These are phyloP conservation scores for Scarus forsteni DNA, from an alignment of 2,797 vertebrate genomes.

Conservation along the genomic window DNA sequence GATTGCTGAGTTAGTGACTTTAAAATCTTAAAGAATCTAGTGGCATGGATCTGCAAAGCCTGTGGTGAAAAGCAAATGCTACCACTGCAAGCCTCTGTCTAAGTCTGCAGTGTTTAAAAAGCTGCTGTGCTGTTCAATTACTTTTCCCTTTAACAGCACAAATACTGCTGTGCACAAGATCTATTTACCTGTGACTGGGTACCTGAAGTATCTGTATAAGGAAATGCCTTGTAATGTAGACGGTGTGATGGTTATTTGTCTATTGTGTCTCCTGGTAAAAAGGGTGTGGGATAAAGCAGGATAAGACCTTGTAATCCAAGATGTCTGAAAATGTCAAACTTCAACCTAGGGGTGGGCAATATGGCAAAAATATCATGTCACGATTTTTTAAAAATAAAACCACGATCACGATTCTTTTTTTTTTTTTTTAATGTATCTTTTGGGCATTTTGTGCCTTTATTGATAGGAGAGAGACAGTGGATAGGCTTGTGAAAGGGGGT, in stretches of 20 bases:
- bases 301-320: too few relatives aligned
- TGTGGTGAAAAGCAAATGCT: slow-evolving; percentile 1
- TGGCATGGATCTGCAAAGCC: slow-evolving; percentile 7
- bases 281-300: too few relatives aligned
- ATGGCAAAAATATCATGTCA: too few relatives aligned
- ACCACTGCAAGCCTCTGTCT: neutral
- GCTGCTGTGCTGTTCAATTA: neutral
- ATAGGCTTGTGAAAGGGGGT: too few relatives aligned
- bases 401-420: too few relatives aligned
- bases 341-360: too few relatives aligned
- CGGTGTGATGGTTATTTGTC: neutral
- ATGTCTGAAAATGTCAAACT: too few relatives aligned
- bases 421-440: too few relatives aligned
- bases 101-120: neutral
- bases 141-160: slow-evolving; percentile 5
- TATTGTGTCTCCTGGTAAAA: neutral
- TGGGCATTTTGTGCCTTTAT: too few relatives aligned
- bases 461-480: too few relatives aligned
- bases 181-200: neutral
- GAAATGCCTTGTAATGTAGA: neutral
- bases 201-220: neutral
- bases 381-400: too few relatives aligned
- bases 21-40: slow-evolving; percentile 26
- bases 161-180: slow-evolving; percentile 11
- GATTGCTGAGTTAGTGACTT: slow-evolving; percentile 6